A percentile compares a stretch with the other conserved stretches of the same genome.
phyloP scores from a whole-genome alignment of 1,140 invertebrate genomes.

The Cotesia vestalis region DNA sequence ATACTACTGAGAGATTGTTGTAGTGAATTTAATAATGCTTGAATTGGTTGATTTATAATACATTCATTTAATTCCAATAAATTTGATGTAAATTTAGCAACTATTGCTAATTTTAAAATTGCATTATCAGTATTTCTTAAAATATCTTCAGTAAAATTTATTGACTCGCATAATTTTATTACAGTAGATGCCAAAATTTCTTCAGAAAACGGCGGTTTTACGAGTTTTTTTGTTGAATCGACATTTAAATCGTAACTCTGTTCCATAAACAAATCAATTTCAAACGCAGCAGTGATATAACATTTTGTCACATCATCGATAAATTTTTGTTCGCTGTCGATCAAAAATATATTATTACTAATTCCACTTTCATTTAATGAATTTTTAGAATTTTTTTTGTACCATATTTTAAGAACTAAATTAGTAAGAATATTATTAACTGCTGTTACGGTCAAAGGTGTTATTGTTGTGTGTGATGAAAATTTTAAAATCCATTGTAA shows the following conservation, averaged over 20 bases:
- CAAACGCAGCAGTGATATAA: conserved; percentile 40
- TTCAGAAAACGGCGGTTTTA: conserved; percentile 26
- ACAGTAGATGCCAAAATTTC: conserved; percentile 41
- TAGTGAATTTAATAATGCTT: conserved; percentile 4
- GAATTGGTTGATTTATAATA: not conserved
- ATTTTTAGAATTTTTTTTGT: conserved; percentile 34
- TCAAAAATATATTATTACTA: not conserved
- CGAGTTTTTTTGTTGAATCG: not conserved
- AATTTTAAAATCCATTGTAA: conserved; percentile 48
- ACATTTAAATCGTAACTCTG: not conserved
- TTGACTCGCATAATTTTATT: conserved; percentile 35
- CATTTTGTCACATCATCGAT: conserved; percentile 45
- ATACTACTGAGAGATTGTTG: not conserved
- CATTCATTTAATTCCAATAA: conserved; percentile 44
- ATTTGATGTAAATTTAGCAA: conserved; percentile 44
- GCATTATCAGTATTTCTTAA: conserved; percentile 37
- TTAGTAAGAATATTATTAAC: conserved; percentile 49
- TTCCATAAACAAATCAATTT: conserved; percentile 33
- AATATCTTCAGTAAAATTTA: conserved; percentile 20
- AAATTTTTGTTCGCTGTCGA: conserved; percentile 22
- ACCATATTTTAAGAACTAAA: conserved; percentile 52
- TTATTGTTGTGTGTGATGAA: conserved; percentile 38
- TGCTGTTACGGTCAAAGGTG: conserved; percentile 38
- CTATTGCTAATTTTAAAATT: conserved; percentile 44
- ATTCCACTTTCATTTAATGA: not conserved